Conservation (phyloP, 2,113 vertebrate species). For the Brienomyrus longianalis region DNA sequence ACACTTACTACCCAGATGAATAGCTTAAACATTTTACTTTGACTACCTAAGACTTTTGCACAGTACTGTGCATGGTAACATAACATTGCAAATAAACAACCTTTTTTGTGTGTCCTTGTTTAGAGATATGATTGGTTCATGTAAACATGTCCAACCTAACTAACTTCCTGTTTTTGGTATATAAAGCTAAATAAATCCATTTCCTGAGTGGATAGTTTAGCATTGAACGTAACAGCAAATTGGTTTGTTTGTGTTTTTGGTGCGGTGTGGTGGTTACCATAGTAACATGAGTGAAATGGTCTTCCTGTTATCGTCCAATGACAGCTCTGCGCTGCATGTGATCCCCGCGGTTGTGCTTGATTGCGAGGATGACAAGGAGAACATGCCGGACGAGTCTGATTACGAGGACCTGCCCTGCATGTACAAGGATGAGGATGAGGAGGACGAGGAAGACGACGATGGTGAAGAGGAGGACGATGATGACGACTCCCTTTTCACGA, state of each 20-base stretch:
- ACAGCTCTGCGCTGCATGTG: slow-evolving; percentile 80
- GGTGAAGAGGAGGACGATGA: slow-evolving; percentile 70
- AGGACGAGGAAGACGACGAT: slow-evolving; percentile 67
- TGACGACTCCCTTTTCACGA: slow-evolving; percentile 77
- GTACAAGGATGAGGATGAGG: slow-evolving; percentile 75
- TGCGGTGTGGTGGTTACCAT: neutral
- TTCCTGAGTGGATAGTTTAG: neutral
- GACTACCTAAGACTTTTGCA: neutral
- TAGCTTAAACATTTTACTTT: neutral
- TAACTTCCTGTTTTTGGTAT: neutral
- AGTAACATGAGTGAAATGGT: neutral
- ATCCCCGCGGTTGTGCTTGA: slow-evolving; percentile 87
- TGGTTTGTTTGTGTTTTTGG: neutral
- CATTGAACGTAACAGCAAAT: neutral
- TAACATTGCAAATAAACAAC: neutral
- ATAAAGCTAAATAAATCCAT: neutral
- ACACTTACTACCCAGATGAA: neutral
- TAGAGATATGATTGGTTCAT: neutral
- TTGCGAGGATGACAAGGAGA: slow-evolving; percentile 92
- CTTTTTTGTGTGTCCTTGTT: neutral
- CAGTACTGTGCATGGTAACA: neutral
- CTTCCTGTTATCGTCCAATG: neutral
- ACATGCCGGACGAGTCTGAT: slow-evolving; percentile 76
- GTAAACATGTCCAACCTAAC: neutral
- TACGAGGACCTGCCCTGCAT: slow-evolving; percentile 76